Base-by-base conservation (phyloP, 2,797 vertebrate genomes). In the Tarsius wallacei region DNA sequence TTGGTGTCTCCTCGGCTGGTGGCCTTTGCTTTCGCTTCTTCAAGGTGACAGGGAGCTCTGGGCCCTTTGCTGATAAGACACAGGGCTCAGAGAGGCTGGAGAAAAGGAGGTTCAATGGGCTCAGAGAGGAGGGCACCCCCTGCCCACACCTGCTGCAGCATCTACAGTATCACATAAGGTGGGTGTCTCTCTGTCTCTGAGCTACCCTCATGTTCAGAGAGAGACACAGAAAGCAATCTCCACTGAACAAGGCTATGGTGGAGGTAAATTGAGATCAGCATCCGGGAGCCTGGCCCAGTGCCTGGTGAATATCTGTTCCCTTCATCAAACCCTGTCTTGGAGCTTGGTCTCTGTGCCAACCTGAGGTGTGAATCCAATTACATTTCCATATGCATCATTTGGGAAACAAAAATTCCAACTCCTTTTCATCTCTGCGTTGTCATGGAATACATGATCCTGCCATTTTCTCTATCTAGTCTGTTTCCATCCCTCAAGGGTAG, bases 1-100 rank as follows among this genome's bases (percentile, higher is more conserved):
- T 1, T 0, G 0, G 0, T 22, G 53, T 36, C 53, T 36, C 31
- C 36, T n/a, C 22, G 0, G 33, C 21, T 2, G 0, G 36, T 11
- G 31, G 19, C 49, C 49, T 57, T 87, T 28, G 28, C 31, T 5
- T 16, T 33, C 16, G 36, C 26, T 19, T 70, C 49, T n/a, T 28
- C 61, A 47, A 59, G 31, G 47, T 64, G 53, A 86, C 33, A 14
- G 28, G 33, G 22, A 24, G 55, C 36, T 76, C 16, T 13, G 0
- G 0, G 8, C 22, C 59, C 24, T 55, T 74, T 31, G 66, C 59
- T 26, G 42, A 17, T 5, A 11, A 0, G 24, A 33, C 3, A n/a
- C 5, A n/a, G 28, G 28, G 31, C 80, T 92, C 15, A 68, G 61
- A 26, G 42, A 11, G 76, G 26, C 76, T 31, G 2, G 10, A 24